Evolutionary conservation across 2,888 invertebrate species (phyloP).

Genomic region (Endotricha flammealis): DNA sequence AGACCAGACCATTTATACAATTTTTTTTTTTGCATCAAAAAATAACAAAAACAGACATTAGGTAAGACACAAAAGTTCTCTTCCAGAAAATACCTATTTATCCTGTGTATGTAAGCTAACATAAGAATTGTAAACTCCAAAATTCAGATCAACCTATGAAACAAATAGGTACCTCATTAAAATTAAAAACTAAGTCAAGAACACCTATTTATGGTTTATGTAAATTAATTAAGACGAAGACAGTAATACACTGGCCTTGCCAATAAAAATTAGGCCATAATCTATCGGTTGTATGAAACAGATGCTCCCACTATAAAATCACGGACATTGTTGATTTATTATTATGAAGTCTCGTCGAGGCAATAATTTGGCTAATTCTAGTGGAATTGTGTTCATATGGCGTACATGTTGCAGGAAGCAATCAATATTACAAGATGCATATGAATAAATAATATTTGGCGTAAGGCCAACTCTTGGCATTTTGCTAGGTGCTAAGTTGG

Average conservation of each 20-base stretch:
- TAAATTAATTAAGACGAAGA: too few relatives aligned
- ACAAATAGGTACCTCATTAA: too few relatives aligned
- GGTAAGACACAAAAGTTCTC: too few relatives aligned
- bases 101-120: too few relatives aligned
- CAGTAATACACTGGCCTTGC: slow-evolving; percentile 1
- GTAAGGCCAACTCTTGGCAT: neutral
- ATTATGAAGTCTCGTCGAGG: slow-evolving; percentile 10
- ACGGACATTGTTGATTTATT: slow-evolving; percentile 14
- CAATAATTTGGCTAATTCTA: slow-evolving; percentile 6
- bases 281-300: slow-evolving; percentile 1
- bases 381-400: slow-evolving; percentile 1
- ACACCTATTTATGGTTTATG: too few relatives aligned
- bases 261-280: slow-evolving; percentile 4
- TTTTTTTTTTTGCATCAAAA: too few relatives aligned
- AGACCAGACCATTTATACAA: too few relatives aligned
- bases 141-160: too few relatives aligned
- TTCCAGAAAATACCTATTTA: too few relatives aligned
- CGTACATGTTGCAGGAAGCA: slow-evolving; percentile 4
- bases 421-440: slow-evolving; percentile 11
- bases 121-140: too few relatives aligned
- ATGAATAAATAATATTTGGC: slow-evolving; percentile 1
- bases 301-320: slow-evolving; percentile 8
- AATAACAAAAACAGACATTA: too few relatives aligned
- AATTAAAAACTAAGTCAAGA: too few relatives aligned
- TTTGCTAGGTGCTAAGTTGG: neutral